Base-by-base conservation (phyloP, 2,797 vertebrate species). In the Alca torda region DNA sequence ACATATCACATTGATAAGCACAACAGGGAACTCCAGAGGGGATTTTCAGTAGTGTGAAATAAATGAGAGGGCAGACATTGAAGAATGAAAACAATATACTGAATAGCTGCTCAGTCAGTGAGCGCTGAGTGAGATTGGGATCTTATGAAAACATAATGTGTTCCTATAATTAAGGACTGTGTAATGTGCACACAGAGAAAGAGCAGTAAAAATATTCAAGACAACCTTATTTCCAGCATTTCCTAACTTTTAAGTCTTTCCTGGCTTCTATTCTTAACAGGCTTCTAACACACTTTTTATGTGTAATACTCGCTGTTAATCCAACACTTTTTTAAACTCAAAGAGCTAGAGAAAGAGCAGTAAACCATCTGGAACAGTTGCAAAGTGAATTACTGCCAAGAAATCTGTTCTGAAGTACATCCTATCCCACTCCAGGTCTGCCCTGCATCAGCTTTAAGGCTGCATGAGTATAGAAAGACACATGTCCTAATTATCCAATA, bases 131-230 rank as follows among this genome's bases (percentile, higher is more conserved):
- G 68, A 75, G 53, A 68, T 6, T 48, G 16, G 50, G 43, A 73
- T 89, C 26, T 82, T 76, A 64, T 11, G 39, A 94, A 88, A 96
- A 70, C 37, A 74, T 72, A 78, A 54, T 61, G 24, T 84, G 70
- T 83, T 89, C 74, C n/a, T 74, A 50, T 85, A 87, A 87, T 89
- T 93, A 90, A 84, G 78, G 37, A 35, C n/a, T 33, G 26, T 70
- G 41, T 37, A 89, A 90, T 39, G 20, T 80, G 72, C 35, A 83
- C 51, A 92, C 23, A 95, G 59, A 92, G 77, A 43, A 96, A 92
- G 37, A 89, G 12, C 35, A 87, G 19, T 46, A 93, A 95, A 94
- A 88, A 90, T 81, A 88, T 21, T 24, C 48, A 84, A 77, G 69
- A 80, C 45, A 77, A 86, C 35, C 64, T 86, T 88, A 57, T 68